Evolutionary conservation across 64 coral and sea anemone genomes (phyloP), one percentile per base, ranked within the genome.

Genomic region (Pocillopora damicornis): DNA sequence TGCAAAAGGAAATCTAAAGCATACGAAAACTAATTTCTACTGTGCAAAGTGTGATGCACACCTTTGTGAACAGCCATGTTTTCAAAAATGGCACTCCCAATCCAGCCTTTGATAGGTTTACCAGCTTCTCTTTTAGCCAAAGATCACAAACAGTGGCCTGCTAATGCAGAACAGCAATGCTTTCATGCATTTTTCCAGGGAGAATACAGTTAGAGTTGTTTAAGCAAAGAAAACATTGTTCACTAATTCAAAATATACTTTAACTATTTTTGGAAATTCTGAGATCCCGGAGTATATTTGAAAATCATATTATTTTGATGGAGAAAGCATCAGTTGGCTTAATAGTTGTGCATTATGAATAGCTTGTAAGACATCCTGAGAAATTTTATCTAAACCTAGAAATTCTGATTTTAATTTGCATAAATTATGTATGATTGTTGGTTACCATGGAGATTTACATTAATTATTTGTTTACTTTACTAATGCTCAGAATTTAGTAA

Each of bases 401-500:
- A 58, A 51, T 77, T 77, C 35, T 77, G 75, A 77, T 77, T 42
- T 77, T 77, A 42, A 77, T 77, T 45, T 77, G 75, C 75, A 77
- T 77, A 78, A 57, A 78, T 78, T 78, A 78, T 78, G 76, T 78
- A 78, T 78, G 18, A 78, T 78, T 78, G 35, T 78, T 78, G 51
- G 42, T 78, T 78, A 78, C 45, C 51, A 78, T 78, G 76, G 35
- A 78, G 45, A 78, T 78, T 1, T 4, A 42, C 76, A 78, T 78
- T n/a, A 78, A 78, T 59, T 38, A 78, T 58, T 78, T 78, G 76
- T 78, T 59, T 59, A 78, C 16, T 30, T 30, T 30, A 30, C 0
- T 30, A 30, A 30, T 30, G 30, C 30, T 30, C 30, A 30, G 30
- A 30, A 30, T 30, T 30, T 30, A 30, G 30, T 30, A 65, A 65